phyloP scores from a whole-genome alignment of 37 sponge, comb jelly and placozoan species.

The Spongilla lacustris region DNA sequence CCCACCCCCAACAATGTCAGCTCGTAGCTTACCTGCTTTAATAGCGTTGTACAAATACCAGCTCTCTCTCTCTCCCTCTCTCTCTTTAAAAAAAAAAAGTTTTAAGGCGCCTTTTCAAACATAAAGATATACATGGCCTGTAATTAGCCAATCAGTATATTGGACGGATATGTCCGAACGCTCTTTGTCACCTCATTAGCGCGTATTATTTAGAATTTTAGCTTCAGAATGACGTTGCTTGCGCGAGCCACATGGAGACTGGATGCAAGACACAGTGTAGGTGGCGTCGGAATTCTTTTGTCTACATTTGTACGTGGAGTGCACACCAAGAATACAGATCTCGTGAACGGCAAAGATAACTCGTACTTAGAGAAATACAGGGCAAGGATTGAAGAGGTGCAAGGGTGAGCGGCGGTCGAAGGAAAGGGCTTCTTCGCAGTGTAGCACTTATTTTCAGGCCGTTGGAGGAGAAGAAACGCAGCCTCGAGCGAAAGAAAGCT shows the following conservation, averaged over 20 bases:
- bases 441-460: not conserved
- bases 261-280: not conserved
- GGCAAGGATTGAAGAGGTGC: slow-evolving; percentile 39
- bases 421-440: not conserved
- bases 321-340: not conserved
- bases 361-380: slow-evolving; percentile 71
- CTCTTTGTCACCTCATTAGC: not conserved
- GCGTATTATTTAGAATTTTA: not conserved
- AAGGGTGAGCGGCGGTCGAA: slow-evolving; percentile 16
- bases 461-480: not conserved
- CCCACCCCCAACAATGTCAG: not conserved
- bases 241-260: not conserved
- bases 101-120: not conserved
- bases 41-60: not conserved
- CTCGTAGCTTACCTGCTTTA: not conserved
- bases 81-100: too few species aligned
- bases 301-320: not conserved
- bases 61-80: not conserved
- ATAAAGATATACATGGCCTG: not conserved
- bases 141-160: not conserved
- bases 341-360: slow-evolving; percentile 1
- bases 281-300: not conserved
- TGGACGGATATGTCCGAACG: not conserved
- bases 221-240: not conserved
- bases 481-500: not conserved